Evolutionary conservation across 2,888 invertebrate species (phyloP).

Genomic region (Ceriagrion tenellum): DNA sequence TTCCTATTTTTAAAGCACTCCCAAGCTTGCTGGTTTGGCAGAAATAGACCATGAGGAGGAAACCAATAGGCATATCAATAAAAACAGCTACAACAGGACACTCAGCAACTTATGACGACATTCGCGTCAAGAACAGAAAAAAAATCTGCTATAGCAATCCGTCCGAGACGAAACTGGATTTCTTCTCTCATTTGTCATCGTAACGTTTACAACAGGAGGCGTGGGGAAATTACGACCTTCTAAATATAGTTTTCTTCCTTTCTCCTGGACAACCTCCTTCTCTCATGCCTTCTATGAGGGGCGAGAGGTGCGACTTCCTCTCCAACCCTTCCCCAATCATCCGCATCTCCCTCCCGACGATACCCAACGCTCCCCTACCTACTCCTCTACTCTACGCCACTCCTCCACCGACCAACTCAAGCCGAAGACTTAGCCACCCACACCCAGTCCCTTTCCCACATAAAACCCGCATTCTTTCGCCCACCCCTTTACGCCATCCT

Average conservation of each 20-base stretch:
- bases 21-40: too few relatives aligned
- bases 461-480: background rate
- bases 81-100: too few relatives aligned
- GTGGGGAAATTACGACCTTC: constrained; percentile 7
- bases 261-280: background rate
- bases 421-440: background rate
- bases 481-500: background rate
- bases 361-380: background rate
- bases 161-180: background rate
- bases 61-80: too few relatives aligned
- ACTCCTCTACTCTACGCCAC: background rate
- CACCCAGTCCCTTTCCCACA: background rate
- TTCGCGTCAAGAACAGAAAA: background rate
- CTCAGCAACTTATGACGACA: too few relatives aligned
- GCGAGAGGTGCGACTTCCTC: too few relatives aligned
- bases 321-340: background rate
- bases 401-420: background rate
- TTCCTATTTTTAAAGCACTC: too few relatives aligned
- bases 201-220: background rate
- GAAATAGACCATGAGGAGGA: too few relatives aligned
- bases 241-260: constrained; percentile 15
- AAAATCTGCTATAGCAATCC: background rate
- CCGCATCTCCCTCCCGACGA: background rate
- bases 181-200: background rate
- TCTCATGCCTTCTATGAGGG: too few relatives aligned